phyloP scores from a whole-genome alignment of 2,113 vertebrate genomes.

The Cavia aperea region DNA sequence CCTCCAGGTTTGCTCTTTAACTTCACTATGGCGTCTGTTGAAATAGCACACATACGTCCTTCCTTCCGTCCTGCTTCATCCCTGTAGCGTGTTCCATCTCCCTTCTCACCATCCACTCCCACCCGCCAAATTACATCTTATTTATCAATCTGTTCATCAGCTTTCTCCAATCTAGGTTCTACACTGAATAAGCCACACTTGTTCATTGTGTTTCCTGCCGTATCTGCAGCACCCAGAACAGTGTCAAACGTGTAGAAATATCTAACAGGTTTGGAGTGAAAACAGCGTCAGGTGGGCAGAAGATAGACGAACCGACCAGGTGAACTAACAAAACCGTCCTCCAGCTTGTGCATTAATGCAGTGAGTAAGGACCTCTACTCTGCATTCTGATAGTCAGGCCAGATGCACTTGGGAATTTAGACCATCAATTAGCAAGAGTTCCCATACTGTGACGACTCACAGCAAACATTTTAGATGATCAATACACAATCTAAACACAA shows the following conservation, averaged over 20 bases:
- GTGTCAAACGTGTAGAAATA: not conserved
- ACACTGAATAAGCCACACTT: not conserved
- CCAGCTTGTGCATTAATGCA: not conserved
- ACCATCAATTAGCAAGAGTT: not conserved
- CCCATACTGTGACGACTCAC: not conserved
- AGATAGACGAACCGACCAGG: not conserved
- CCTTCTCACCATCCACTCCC: not conserved
- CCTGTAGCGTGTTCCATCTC: not conserved
- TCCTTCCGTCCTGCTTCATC: not conserved
- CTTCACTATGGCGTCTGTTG: not conserved
- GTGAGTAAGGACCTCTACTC: not conserved
- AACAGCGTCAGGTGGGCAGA: not conserved
- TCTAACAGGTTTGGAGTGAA: not conserved
- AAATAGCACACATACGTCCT: not conserved
- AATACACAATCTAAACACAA: not conserved
- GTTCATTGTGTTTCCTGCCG: not conserved
- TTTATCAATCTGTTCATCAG: not conserved
- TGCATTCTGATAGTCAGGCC: too few species aligned
- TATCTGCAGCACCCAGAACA: not conserved
- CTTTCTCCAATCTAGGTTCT: not conserved
- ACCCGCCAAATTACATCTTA: not conserved
- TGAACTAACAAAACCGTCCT: not conserved
- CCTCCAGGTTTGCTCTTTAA: not conserved
- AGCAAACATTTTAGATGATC: not conserved
- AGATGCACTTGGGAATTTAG: not conserved